phyloP scores from a whole-genome alignment of 2,113 vertebrate species.

The human (Homo sapiens) region DNA sequence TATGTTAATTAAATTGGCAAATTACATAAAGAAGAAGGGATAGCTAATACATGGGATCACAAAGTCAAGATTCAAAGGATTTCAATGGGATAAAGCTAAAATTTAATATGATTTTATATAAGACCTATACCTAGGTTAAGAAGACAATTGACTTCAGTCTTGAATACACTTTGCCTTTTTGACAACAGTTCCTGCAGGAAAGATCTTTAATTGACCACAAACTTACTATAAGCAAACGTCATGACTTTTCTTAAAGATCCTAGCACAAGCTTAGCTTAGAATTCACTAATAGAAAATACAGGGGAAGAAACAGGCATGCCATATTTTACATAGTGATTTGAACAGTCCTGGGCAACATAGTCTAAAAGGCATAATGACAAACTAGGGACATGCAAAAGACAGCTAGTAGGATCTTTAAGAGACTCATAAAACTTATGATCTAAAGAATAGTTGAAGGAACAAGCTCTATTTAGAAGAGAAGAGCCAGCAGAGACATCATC shows the following conservation, averaged over 20 bases:
- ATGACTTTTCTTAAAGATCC: background rate
- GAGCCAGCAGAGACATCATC: background rate
- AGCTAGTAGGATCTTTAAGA: background rate
- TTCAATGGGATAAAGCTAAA: background rate
- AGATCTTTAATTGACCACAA: background rate
- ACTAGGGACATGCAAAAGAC: background rate
- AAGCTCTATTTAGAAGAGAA: background rate
- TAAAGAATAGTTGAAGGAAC: background rate
- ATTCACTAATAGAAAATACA: conserved; percentile 1
- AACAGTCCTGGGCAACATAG: background rate
- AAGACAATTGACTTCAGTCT: background rate
- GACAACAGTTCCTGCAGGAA: background rate
- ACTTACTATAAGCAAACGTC: background rate
- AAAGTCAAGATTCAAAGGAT: background rate
- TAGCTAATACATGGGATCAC: background rate
- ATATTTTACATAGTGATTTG: background rate
- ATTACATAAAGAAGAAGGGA: background rate
- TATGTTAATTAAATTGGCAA: background rate
- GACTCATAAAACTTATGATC: background rate
- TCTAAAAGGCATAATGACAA: background rate
- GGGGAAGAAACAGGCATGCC: background rate
- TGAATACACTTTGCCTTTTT: conserved; percentile 10
- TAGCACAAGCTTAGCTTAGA: background rate
- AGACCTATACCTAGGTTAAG: background rate
- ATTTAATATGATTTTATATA: conserved; percentile 5